These are phyloP conservation scores for Coracopsis vasa DNA, from an alignment of 2,113 vertebrate genomes.

Conservation along the genomic window DNA sequence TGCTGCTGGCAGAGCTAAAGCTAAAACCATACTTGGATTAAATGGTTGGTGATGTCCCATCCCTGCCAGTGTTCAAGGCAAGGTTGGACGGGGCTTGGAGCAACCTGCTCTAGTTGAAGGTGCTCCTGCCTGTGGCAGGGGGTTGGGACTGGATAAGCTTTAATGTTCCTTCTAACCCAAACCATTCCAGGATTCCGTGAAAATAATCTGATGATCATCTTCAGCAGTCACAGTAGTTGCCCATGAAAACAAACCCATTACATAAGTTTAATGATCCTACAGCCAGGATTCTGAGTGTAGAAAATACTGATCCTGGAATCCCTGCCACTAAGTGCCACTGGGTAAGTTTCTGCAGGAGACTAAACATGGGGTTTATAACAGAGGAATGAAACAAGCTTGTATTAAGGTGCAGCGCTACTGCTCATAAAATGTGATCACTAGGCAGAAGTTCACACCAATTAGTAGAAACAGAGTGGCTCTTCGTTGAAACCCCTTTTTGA, in stretches of 20 bases:
- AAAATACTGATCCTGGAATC: rapidly evolving
- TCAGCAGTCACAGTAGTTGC: no score
- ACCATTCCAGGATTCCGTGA: neutral
- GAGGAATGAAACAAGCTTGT: rapidly evolving
- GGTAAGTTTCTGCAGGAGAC: neutral
- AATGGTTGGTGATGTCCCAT: neutral
- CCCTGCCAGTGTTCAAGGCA: neutral
- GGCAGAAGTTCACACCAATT: rapidly evolving
- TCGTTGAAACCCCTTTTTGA: rapidly evolving
- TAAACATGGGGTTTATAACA: neutral
- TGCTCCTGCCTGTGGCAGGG: neutral
- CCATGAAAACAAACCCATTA: rapidly evolving
- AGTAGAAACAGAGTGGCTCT: rapidly evolving
- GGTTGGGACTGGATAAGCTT: neutral
- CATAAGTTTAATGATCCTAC: rapidly evolving
- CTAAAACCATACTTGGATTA: neutral
- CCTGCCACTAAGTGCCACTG: rapidly evolving
- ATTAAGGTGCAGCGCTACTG: neutral
- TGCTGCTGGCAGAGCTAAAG: neutral
- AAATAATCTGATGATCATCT: neutral
- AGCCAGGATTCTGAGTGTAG: neutral
- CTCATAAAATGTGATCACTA: rapidly evolving
- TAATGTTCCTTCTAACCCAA: neutral
- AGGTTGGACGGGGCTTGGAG: neutral
- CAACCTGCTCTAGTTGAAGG: neutral